Percentiles rank a stretch among this genome's conserved stretches.
Conservation (phyloP, 2,797 vertebrate genomes). For the Onychomys leucogaster region DNA sequence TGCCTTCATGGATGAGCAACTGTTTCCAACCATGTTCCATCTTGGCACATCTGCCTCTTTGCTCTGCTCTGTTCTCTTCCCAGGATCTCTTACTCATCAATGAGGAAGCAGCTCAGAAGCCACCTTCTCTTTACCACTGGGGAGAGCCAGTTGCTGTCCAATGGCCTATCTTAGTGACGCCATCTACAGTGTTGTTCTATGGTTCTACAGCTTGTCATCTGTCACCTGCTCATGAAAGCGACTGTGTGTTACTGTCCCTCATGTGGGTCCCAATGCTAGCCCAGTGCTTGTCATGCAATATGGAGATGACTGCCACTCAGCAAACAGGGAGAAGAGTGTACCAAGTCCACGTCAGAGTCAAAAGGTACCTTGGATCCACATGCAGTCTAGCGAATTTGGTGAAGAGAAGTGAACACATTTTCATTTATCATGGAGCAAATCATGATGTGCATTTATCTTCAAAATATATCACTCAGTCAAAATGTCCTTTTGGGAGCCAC, state of each 20-base stretch:
- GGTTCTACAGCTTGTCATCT: neutral
- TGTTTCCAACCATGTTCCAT: neutral
- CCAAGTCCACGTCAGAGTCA: neutral
- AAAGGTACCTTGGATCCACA: neutral
- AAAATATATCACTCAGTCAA: neutral
- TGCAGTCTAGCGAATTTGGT: neutral
- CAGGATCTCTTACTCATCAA: neutral
- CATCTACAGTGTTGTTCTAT: neutral
- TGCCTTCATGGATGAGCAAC: neutral
- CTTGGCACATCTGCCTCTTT: neutral
- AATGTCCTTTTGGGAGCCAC: neutral
- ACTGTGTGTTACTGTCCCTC: neutral
- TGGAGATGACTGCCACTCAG: neutral
- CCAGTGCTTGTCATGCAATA: neutral
- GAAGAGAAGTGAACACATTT: neutral
- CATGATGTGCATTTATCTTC: constrained; percentile 3
- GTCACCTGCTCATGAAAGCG: neutral
- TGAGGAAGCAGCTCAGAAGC: neutral
- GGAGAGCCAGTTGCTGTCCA: neutral
- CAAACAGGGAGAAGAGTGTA: neutral
- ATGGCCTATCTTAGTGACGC: accelerated
- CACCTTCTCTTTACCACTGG: neutral
- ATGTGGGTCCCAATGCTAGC: neutral
- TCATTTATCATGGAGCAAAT: constrained; percentile 4
- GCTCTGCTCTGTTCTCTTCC: neutral